phyloP scores from a whole-genome alignment of 2,797 vertebrate species.

The Spinus pinus region DNA sequence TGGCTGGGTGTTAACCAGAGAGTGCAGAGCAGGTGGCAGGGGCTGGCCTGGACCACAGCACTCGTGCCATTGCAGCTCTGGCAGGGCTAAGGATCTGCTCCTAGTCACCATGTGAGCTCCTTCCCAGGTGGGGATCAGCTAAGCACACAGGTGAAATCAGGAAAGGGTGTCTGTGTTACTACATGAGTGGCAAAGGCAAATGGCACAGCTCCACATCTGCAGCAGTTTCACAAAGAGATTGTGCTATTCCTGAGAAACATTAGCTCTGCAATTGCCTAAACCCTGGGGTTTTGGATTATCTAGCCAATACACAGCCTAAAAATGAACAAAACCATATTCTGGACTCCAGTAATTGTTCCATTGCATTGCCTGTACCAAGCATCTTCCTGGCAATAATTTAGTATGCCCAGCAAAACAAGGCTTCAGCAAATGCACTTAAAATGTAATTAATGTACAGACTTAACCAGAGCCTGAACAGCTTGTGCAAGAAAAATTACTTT shows the following conservation, averaged over 20 bases:
- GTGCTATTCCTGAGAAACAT: not conserved
- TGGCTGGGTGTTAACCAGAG: not conserved
- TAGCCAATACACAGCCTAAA: not conserved
- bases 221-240: not conserved
- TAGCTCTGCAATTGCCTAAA: conserved; percentile 1
- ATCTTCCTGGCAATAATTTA: not conserved
- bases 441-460: conserved; percentile 4
- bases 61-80: not conserved
- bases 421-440: not conserved
- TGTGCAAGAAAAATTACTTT: not conserved
- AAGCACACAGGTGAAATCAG: not conserved
- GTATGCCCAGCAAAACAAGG: not conserved
- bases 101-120: rapidly evolving
- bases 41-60: not conserved
- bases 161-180: not conserved
- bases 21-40: not conserved
- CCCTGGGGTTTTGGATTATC: conserved; percentile 12
- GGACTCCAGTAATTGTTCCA: not conserved
- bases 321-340: not conserved
- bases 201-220: not conserved
- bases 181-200: not conserved
- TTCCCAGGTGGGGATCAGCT: not conserved
- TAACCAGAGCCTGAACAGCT: not conserved
- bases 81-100: not conserved
- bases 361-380: not conserved